These are phyloP conservation scores for Larimichthys crocea DNA, from an alignment of 2,113 vertebrate species.

Conservation along the genomic window DNA sequence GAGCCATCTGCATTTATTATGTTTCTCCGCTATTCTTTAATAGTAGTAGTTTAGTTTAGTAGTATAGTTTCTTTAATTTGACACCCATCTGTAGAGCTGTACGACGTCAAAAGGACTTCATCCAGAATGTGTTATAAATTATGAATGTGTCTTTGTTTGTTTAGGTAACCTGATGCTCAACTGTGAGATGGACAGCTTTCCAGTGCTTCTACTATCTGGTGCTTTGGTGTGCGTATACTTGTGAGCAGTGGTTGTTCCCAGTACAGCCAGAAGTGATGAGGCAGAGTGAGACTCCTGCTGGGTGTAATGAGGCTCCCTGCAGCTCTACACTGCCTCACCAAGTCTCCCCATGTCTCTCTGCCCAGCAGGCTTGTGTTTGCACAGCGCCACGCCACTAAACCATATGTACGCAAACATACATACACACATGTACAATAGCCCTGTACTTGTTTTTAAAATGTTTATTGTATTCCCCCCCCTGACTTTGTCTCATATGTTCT, in stretches of 20 bases:
- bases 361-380: constrained; percentile 70
- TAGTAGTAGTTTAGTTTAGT: neutral
- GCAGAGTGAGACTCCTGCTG: constrained; percentile 81
- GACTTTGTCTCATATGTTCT: neutral
- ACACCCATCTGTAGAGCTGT: no score
- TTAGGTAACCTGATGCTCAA: constrained; percentile 29
- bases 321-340: constrained; percentile 74
- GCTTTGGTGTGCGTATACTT: constrained; percentile 21
- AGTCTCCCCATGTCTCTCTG: constrained; percentile 64
- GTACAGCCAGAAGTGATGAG: constrained; percentile 80
- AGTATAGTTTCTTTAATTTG: no score
- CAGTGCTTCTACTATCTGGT: constrained; percentile 32
- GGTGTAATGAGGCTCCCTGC: constrained; percentile 85
- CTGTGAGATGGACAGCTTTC: constrained; percentile 39
- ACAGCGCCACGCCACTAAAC: constrained; percentile 46
- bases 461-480: constrained; percentile 31
- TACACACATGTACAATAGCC: neutral
- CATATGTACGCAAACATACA: constrained; percentile 32
- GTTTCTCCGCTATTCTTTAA: neutral
- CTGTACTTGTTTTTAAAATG: constrained; percentile 16
- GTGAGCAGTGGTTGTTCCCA: constrained; percentile 66
- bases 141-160: neutral
- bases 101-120: neutral
- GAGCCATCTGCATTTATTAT: neutral
- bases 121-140: constrained; percentile 12